These are phyloP conservation scores for Branchellion lobata DNA, from an alignment of 2,888 invertebrate species.

Conservation along the genomic window DNA sequence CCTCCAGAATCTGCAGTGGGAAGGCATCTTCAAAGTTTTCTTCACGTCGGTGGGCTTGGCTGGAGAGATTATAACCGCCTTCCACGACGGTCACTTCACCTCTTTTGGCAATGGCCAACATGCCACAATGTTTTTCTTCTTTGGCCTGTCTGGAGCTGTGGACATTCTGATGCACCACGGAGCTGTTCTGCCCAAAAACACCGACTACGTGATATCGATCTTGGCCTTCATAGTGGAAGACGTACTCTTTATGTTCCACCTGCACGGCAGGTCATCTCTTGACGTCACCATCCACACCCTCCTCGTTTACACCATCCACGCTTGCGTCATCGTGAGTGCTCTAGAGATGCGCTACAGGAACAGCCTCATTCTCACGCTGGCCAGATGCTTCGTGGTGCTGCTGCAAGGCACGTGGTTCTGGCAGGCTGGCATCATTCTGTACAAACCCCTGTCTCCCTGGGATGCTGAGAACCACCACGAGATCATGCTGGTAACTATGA, in stretches of 20 bases:
- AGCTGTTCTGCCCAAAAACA: slow-evolving; percentile 59
- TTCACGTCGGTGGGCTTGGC: slow-evolving; percentile 56
- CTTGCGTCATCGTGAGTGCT: slow-evolving; percentile 56
- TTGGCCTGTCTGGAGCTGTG: slow-evolving; percentile 62
- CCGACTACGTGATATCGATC: slow-evolving; percentile 61
- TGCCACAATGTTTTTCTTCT: slow-evolving; percentile 66
- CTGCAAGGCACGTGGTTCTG: slow-evolving; percentile 67
- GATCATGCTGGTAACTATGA: slow-evolving; percentile 64
- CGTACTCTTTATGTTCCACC: slow-evolving; percentile 64
- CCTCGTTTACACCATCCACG: slow-evolving; percentile 61
- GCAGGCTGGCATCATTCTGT: slow-evolving; percentile 65
- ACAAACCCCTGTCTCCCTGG: slow-evolving; percentile 63
- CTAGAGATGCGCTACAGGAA: slow-evolving; percentile 61
- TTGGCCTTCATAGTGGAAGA: slow-evolving; percentile 64
- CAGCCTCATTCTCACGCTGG: slow-evolving; percentile 60
- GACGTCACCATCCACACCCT: slow-evolving; percentile 63
- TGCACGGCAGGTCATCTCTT: slow-evolving; percentile 62
- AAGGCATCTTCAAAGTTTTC: slow-evolving; percentile 56
- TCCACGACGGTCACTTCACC: slow-evolving; percentile 59
- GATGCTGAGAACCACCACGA: slow-evolving; percentile 59
- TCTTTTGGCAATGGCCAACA: slow-evolving; percentile 64
- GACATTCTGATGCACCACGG: slow-evolving; percentile 61
- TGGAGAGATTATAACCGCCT: slow-evolving; percentile 60
- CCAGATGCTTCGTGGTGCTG: slow-evolving; percentile 61
- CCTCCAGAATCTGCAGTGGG: slow-evolving; percentile 53